These are phyloP conservation scores for Urechis unicinctus DNA, from an alignment of 2,888 invertebrate genomes.

Conservation along the genomic window DNA sequence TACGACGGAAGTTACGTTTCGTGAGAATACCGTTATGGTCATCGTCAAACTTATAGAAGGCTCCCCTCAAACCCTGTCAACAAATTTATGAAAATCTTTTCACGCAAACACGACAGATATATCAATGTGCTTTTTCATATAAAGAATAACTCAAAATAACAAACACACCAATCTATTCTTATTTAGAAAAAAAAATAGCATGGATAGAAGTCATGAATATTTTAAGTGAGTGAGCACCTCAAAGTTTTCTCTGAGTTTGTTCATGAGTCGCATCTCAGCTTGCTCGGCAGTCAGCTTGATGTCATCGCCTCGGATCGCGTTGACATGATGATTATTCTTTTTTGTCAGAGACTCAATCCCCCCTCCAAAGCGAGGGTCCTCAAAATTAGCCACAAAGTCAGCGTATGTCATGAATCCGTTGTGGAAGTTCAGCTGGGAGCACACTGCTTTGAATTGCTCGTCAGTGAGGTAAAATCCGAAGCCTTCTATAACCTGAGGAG, in stretches of 20 bases:
- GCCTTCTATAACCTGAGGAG: constrained; percentile 30
- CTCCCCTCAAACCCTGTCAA: constrained; percentile 37
- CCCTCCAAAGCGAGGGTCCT: constrained; percentile 30
- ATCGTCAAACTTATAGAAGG: constrained; percentile 48
- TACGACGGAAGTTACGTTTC: constrained; percentile 36
- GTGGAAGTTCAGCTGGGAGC: constrained; percentile 30
- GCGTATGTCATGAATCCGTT: constrained; percentile 37
- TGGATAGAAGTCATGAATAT: no score
- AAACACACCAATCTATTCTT: not conserved
- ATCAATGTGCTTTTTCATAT: no score
- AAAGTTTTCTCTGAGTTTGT: constrained; percentile 45
- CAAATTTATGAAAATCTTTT: not conserved
- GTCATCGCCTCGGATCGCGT: constrained; percentile 43
- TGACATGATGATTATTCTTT: constrained; percentile 39
- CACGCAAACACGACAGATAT: not conserved
- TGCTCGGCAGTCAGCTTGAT: constrained; percentile 37
- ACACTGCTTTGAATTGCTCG: constrained; percentile 37
- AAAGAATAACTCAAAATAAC: not conserved
- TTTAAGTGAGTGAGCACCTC: constrained; percentile 27
- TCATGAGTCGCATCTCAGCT: constrained; percentile 32
- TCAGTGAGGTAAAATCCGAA: constrained; percentile 37
- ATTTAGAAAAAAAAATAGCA: no score
- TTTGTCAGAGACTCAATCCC: constrained; percentile 26
- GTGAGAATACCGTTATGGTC: constrained; percentile 38
- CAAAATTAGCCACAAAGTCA: constrained; percentile 40